phyloP scores from a whole-genome alignment of 1,140 invertebrate genomes.

The Tribolium madens region DNA sequence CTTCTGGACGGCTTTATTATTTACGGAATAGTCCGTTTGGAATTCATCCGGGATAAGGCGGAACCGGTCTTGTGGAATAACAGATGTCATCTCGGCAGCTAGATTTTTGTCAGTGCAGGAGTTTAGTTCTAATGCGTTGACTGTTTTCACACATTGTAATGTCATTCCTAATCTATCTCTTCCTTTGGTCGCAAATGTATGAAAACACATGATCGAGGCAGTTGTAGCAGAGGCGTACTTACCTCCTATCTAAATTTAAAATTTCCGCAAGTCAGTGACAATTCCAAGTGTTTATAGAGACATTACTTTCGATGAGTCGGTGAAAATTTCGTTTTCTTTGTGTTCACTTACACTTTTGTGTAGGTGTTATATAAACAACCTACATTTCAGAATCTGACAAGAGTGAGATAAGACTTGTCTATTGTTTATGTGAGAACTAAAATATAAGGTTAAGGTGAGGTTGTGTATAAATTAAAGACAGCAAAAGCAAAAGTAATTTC shows the following conservation, averaged over 20 bases:
- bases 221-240: background rate
- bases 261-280: background rate
- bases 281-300: background rate
- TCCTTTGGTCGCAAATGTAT: background rate
- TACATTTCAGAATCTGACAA: constrained; percentile 52
- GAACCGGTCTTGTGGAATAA: constrained; percentile 17
- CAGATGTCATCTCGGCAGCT: constrained; percentile 2
- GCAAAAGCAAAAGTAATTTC: constrained; percentile 56
- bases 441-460: constrained; percentile 59
- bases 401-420: constrained; percentile 49
- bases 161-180: constrained; percentile 1
- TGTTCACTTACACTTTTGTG: constrained; percentile 34
- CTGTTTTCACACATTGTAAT: constrained; percentile 34
- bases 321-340: constrained; percentile 32
- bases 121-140: background rate
- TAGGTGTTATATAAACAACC: constrained; percentile 54
- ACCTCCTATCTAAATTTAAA: background rate
- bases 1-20: constrained; percentile 5
- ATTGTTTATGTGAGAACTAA: constrained; percentile 55
- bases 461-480: constrained; percentile 46
- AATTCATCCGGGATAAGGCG: constrained; percentile 1
- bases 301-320: constrained; percentile 1
- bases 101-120: constrained; percentile 1
- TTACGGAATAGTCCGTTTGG: constrained; percentile 7
- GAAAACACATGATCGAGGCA: background rate